Evolutionary conservation across 2,888 invertebrate genomes (phyloP).

Genomic region (Drosophila testacea): DNA sequence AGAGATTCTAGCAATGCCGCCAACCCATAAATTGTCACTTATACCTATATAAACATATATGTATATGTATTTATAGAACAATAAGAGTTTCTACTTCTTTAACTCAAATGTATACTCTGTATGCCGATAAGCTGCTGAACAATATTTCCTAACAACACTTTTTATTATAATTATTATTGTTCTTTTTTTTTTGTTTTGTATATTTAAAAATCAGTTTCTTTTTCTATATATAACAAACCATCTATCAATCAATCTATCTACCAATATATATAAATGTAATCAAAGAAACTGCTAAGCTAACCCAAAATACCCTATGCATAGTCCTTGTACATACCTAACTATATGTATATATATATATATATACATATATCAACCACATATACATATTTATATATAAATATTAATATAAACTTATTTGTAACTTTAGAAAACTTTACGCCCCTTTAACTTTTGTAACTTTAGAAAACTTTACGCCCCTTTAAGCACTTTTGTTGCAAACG

Average conservation of each 20-base stretch:
- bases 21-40: slow-evolving; percentile 30
- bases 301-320: not conserved
- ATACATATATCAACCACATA: slow-evolving; percentile 20
- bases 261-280: slow-evolving; percentile 13
- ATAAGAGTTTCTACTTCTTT: slow-evolving; percentile 27
- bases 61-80: slow-evolving; percentile 10
- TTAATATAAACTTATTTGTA: slow-evolving; percentile 13
- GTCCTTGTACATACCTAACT: slow-evolving; percentile 42
- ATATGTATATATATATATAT: slow-evolving; percentile 25
- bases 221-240: slow-evolving; percentile 10
- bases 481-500: slow-evolving; percentile 1
- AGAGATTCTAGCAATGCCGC: slow-evolving; percentile 23
- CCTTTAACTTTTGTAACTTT: slow-evolving; percentile 5
- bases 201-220: slow-evolving; percentile 14
- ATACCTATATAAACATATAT: slow-evolving; percentile 25
- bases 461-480: not conserved
- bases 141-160: slow-evolving; percentile 19
- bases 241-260: not conserved
- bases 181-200: slow-evolving; percentile 10
- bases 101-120: slow-evolving; percentile 29
- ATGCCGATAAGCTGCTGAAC: slow-evolving; percentile 34
- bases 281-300: slow-evolving; percentile 9
- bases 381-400: slow-evolving; percentile 16
- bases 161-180: not conserved
- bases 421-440: slow-evolving; percentile 2